Base-by-base conservation (phyloP, 2,888 invertebrate genomes). In the Drosophila histrio region DNA sequence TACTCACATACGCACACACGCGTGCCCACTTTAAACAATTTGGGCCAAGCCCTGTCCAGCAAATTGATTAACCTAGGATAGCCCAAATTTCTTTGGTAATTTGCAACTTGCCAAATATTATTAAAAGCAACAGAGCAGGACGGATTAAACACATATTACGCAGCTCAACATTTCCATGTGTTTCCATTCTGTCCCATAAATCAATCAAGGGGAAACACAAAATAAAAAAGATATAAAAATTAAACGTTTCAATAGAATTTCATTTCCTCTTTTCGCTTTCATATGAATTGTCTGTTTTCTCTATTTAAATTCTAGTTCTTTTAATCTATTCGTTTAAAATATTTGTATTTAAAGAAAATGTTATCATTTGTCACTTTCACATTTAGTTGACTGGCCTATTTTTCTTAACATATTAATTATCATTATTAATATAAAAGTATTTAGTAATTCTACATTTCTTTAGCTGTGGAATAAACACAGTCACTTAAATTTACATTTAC, bases 21-120 rank as follows among this genome's bases (percentile, higher is more conserved):
- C 26, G 13, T 8, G 15, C 15, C 39, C 21, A 15, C 50, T 28
- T 52, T 52, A 28, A 52, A 13, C 22, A 43, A 8, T 28, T 24
- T 24, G 17, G 26, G 15, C 24, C 67, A 21, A 57, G 22, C 43
- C 19, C 19, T 56, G 28, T n/a, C 9, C 39, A 41, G 28, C 13
- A 21, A 54, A 28, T 73, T 28, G 67, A 34, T 68, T 72, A n/a
- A 2, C 3, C 7, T 11, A 19, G 19, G n/a, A 17, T n/a, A 17
- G 11, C 13, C 28, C 28, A 21, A 11, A 26, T 13, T 39, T 22
- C 43, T 21, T 1, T 15, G 44, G 34, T 52, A 41, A 59, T 59
- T 41, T 52, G 52, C 50, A 39, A 58, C 30, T 50, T 32, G 39
- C 24, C 52, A 59, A 59, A 59, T 59, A 58, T 58, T 50, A 50